A percentile compares a stretch with the other conserved stretches of the same genome.
Conservation (phyloP, 2,113 vertebrate genomes). For the Acrocephalus kingi region DNA sequence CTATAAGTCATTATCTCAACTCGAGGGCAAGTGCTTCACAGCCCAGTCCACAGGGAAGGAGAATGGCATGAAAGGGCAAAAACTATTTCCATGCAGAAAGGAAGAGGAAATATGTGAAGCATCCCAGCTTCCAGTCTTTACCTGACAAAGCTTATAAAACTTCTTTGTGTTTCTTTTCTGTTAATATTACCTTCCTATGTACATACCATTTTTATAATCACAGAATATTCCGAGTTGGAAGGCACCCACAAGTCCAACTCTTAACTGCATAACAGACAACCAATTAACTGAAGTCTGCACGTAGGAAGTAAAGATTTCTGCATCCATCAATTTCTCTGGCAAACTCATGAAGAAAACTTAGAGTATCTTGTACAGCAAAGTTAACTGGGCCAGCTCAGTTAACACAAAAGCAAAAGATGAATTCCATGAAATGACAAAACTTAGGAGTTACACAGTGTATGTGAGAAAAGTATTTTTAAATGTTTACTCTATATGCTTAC, state of each 20-base stretch:
- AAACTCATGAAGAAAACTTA: background rate
- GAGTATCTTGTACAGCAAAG: background rate
- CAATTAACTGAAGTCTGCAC: background rate
- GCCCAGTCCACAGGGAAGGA: background rate
- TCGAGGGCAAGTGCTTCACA: background rate
- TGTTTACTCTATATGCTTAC: background rate
- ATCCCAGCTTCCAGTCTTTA: background rate
- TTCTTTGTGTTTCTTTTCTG: background rate
- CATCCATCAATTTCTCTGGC: background rate
- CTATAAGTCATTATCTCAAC: background rate
- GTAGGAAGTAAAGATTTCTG: background rate
- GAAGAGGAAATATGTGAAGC: background rate
- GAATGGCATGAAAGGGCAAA: background rate
- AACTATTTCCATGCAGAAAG: background rate
- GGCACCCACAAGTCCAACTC: background rate
- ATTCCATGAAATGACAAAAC: background rate
- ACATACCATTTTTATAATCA: background rate
- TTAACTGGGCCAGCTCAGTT: background rate
- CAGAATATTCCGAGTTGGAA: background rate
- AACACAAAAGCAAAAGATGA: background rate
- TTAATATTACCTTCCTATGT: background rate
- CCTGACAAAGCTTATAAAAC: background rate
- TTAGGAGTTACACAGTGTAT: background rate
- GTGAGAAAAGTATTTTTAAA: background rate
- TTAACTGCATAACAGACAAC: background rate